phyloP scores from a whole-genome alignment of 37 sponge, comb jelly and placozoan genomes.

The Haliclona indistincta region DNA sequence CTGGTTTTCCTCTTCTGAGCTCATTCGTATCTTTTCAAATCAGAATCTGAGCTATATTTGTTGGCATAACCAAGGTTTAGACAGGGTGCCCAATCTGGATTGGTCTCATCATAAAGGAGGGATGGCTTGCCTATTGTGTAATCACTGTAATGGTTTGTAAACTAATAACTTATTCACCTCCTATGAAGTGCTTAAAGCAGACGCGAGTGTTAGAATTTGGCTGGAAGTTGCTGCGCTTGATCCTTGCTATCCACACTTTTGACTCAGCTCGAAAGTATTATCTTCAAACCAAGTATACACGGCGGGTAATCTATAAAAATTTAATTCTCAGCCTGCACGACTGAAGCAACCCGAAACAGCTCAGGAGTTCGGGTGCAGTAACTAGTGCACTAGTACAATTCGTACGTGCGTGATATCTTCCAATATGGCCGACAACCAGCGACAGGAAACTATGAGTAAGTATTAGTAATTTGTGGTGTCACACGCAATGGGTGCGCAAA shows the following conservation, averaged over 20 bases:
- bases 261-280: not conserved
- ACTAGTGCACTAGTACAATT: too few species aligned
- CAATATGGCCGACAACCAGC: conserved; percentile 41
- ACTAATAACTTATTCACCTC: too few species aligned
- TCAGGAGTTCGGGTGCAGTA: conserved; percentile 23
- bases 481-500: conserved; percentile 36
- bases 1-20: too few species aligned
- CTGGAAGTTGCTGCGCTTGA: not conserved
- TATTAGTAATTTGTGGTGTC: conserved; percentile 17
- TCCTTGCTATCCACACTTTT: conserved; percentile 10
- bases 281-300: conserved; percentile 5
- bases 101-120: not conserved
- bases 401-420: too few species aligned
- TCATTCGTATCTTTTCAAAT: too few species aligned
- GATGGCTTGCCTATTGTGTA: conserved; percentile 41
- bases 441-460: too few species aligned
- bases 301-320: conserved; percentile 13
- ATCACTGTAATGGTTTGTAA: too few species aligned
- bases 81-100: conserved; percentile 26
- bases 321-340: not conserved
- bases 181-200: conserved; percentile 22
- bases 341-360: conserved; percentile 1
- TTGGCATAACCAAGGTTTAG: not conserved
- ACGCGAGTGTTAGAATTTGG: conserved; percentile 15
- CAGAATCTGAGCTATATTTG: too few species aligned